Evolutionary conservation across 2,888 invertebrate species (phyloP).

Genomic region (Caenorhabditis imperialis): DNA sequence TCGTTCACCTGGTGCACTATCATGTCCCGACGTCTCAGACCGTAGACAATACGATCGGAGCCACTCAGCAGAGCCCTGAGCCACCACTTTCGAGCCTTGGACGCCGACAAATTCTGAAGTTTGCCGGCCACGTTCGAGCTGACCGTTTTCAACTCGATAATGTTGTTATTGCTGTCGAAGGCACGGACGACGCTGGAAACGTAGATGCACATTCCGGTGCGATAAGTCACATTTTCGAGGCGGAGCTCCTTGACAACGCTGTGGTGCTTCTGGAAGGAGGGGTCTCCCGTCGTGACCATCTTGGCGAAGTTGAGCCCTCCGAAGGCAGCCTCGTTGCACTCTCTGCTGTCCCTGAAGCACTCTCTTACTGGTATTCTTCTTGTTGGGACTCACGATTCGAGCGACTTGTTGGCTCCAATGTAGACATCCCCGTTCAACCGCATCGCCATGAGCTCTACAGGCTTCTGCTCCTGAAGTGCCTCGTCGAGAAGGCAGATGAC

Average conservation of each 20-base stretch:
- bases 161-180: conserved; percentile 18
- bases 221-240: neutral
- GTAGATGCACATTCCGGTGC: conserved; percentile 10
- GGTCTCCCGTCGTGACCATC: conserved; percentile 1
- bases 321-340: neutral
- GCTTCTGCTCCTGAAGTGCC: neutral
- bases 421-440: conserved; percentile 28
- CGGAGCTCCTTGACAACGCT: conserved; percentile 24
- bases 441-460: conserved; percentile 27
- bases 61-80: conserved; percentile 33
- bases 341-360: neutral
- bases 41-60: conserved; percentile 32
- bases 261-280: neutral
- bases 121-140: conserved; percentile 15
- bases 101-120: conserved; percentile 18
- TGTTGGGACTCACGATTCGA: neutral
- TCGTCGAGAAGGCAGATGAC: conserved; percentile 38
- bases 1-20: conserved; percentile 25
- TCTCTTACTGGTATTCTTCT: neutral
- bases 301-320: conserved; percentile 34
- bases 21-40: conserved; percentile 4
- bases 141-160: conserved; percentile 33
- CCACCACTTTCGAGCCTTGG: conserved; percentile 34
- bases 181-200: conserved; percentile 39
- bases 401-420: conserved; percentile 27